Evolutionary conservation across 1,140 invertebrate species (phyloP).

Genomic region (Zaprionus kolodkinae): DNA sequence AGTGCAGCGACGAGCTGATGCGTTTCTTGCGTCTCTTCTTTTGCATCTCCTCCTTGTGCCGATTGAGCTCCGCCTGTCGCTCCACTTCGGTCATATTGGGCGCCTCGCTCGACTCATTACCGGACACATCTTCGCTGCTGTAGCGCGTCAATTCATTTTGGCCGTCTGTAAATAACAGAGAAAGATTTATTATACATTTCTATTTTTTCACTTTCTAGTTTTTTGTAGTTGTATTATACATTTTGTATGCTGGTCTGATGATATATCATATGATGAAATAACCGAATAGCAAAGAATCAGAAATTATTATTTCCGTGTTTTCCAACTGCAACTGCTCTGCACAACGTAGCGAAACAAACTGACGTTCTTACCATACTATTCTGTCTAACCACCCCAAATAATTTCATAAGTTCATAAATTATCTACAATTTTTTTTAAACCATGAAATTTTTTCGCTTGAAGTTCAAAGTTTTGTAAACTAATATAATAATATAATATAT

Average conservation of each 20-base stretch:
- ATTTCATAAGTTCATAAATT: constrained; percentile 5
- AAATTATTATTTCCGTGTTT: background rate
- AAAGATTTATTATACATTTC: background rate
- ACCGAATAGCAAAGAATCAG: background rate
- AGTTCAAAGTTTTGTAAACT: background rate
- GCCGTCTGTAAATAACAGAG: constrained; percentile 58
- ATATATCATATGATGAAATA: constrained; percentile 17
- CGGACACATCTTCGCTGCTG: constrained; percentile 84
- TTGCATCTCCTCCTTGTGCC: constrained; percentile 93
- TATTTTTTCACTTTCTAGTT: background rate
- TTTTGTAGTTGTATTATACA: too few relatives aligned
- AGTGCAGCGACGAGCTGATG: constrained; percentile 91
- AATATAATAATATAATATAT: background rate
- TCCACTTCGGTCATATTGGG: constrained; percentile 82
- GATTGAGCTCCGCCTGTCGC: constrained; percentile 86
- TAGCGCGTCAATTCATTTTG: constrained; percentile 83
- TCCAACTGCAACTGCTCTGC: constrained; percentile 12
- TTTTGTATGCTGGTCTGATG: background rate
- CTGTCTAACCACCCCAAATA: background rate
- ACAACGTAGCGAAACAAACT: constrained; percentile 16
- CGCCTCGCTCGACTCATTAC: constrained; percentile 83
- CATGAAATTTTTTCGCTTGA: background rate
- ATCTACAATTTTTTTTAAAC: constrained; percentile 21
- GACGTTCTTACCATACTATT: constrained; percentile 2
- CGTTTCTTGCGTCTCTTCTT: constrained; percentile 93